Evolutionary conservation across 2,113 vertebrate genomes (phyloP).

Genomic region (Hystrix brachyura): DNA sequence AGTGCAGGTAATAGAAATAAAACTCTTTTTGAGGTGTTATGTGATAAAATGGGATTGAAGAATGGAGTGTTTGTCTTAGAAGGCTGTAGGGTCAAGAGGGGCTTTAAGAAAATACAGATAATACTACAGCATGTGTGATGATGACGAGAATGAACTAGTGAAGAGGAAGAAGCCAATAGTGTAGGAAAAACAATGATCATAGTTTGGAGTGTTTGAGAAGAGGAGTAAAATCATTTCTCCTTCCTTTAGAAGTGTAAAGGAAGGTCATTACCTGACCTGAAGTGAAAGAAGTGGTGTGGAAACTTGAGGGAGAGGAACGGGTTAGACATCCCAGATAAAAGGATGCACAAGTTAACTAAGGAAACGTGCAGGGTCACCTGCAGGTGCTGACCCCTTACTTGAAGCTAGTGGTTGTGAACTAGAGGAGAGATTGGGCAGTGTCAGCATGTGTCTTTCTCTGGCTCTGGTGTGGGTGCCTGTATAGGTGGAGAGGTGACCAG

Average conservation of each 20-base stretch:
- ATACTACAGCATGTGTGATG: background rate
- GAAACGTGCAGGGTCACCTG: rapidly evolving
- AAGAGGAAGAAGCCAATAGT: background rate
- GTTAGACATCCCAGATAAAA: background rate
- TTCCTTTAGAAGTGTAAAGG: background rate
- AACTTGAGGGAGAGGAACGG: background rate
- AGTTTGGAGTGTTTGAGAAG: background rate
- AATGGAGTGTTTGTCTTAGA: background rate
- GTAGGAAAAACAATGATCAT: background rate
- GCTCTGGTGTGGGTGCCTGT: no score
- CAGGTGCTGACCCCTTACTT: background rate
- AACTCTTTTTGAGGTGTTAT: background rate
- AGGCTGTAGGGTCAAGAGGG: background rate
- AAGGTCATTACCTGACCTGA: background rate
- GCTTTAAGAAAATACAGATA: background rate
- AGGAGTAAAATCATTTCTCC: background rate
- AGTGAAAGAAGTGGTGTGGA: background rate
- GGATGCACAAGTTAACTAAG: background rate
- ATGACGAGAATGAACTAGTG: background rate
- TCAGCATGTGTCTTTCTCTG: background rate
- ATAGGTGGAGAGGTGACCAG: background rate
- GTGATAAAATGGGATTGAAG: background rate
- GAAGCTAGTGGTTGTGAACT: background rate
- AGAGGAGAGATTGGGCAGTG: background rate
- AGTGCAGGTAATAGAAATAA: background rate